These are phyloP conservation scores for Campylorhamphus procurvoides DNA, from an alignment of 2,113 vertebrate species.

Conservation along the genomic window DNA sequence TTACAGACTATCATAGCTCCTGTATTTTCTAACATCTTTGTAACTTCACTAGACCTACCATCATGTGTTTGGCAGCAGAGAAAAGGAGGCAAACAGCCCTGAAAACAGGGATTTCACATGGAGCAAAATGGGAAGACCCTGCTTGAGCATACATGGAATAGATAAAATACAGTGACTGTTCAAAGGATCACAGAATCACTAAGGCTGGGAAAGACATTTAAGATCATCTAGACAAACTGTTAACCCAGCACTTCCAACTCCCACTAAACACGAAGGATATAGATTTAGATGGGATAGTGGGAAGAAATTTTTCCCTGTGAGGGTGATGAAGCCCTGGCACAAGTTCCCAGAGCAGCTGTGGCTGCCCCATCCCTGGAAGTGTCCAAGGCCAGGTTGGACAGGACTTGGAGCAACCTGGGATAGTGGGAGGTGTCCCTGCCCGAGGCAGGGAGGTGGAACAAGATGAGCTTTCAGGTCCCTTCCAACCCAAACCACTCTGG, in stretches of 20 bases:
- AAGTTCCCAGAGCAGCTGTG: not conserved
- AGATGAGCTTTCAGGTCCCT: not conserved
- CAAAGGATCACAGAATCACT: not conserved
- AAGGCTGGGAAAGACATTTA: not conserved
- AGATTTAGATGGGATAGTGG: not conserved
- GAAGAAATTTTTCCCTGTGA: not conserved
- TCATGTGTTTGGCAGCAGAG: not conserved
- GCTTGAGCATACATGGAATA: fast-evolving
- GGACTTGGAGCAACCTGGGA: not conserved
- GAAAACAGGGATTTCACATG: not conserved
- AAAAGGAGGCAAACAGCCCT: not conserved
- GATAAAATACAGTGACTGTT: not conserved
- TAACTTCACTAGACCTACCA: not conserved
- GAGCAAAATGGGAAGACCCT: not conserved
- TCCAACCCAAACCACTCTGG: not conserved
- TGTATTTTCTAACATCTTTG: not conserved
- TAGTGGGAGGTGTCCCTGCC: not conserved
- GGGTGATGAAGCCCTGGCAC: fast-evolving
- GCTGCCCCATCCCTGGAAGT: not conserved
- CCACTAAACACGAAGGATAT: not conserved
- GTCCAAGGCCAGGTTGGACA: fast-evolving
- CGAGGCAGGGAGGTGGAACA: not conserved
- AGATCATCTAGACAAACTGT: not conserved
- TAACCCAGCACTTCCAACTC: not conserved
- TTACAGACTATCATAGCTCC: not conserved